Evolutionary conservation across 2,113 vertebrate species (phyloP), one percentile per base, ranked within the genome.

Genomic region (Megalops atlanticus): DNA sequence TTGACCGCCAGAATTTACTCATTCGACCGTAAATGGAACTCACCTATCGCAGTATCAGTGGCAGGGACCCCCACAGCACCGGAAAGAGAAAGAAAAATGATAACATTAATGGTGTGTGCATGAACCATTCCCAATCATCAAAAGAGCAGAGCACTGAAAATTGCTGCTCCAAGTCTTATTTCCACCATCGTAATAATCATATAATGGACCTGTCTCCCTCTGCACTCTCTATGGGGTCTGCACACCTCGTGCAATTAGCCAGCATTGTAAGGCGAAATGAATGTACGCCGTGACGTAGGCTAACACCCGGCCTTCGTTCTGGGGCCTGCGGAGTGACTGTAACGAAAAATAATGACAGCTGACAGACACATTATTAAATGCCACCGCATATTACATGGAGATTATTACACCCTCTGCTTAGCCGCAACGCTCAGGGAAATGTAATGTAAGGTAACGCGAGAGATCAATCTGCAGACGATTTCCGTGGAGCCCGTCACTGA

Each of bases 321-420:
- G 71, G 38, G n/a, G 35, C 71, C 36, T 24, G 38, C 24, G 71
- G 16, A 2, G 71, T 2, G 71, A 73, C 10, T 39, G 33, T 72
- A 15, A 72, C 33, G 36, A 8, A 78, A 27, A 18, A 78, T 45
- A 40, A 41, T 70, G 58, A 39, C 4, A 18, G 27, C 54, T 78
- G 77, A 64, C 31, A 35, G 58, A 78, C 69, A 70, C 58, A 45
- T 31, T 64, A 78, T 70, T 41, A 45, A 24, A 36, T 58, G 5
- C 54, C 58, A 33, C 39, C 16, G 54, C 54, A n/a, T 39, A 40
- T 68, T 68, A 78, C 76, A 68, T 40, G 76, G 54, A 78, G 39
- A 41, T 33, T 40, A 78, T 78, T 78, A 64, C 39, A 21, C 39
- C 77, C 16, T 21, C 77, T 45, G 3, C 27, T 69, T 31, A 33